A percentile compares a stretch with the other conserved stretches of the same genome.
Evolutionary conservation across 2,797 vertebrate genomes (phyloP).

Genomic region (Rhinoraja longicauda): DNA sequence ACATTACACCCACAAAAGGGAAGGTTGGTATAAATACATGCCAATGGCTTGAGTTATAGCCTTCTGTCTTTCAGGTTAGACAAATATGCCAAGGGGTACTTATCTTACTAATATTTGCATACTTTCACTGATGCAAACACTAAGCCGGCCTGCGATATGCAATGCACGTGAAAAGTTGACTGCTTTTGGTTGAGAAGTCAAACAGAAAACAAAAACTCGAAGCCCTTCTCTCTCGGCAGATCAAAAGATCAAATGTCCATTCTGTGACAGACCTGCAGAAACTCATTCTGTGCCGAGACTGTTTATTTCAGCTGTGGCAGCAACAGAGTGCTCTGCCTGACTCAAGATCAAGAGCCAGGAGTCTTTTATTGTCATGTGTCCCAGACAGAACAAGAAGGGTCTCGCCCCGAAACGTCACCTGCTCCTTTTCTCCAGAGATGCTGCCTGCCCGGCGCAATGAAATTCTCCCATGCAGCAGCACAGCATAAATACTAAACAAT

Average conservation of each 20-base stretch:
- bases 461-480: no score
- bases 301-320: background rate
- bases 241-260: background rate
- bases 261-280: background rate
- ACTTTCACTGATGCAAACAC: background rate
- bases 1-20: constrained; percentile 36
- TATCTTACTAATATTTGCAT: constrained; percentile 32
- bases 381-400: no score
- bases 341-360: background rate
- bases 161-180: constrained; percentile 4
- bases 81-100: constrained; percentile 23
- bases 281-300: background rate
- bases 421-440: no score
- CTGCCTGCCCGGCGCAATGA: no score
- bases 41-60: constrained; percentile 13
- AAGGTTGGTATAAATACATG: constrained; percentile 27
- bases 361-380: no score
- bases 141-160: background rate
- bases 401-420: no score
- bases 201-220: constrained; percentile 9
- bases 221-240: background rate
- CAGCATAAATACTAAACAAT: no score
- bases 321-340: background rate
- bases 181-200: background rate
- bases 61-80: constrained; percentile 29